Evolutionary conservation across 2,888 invertebrate genomes (phyloP), one percentile per base, ranked within the genome.

Genomic region (Zygaena filipendulae): DNA sequence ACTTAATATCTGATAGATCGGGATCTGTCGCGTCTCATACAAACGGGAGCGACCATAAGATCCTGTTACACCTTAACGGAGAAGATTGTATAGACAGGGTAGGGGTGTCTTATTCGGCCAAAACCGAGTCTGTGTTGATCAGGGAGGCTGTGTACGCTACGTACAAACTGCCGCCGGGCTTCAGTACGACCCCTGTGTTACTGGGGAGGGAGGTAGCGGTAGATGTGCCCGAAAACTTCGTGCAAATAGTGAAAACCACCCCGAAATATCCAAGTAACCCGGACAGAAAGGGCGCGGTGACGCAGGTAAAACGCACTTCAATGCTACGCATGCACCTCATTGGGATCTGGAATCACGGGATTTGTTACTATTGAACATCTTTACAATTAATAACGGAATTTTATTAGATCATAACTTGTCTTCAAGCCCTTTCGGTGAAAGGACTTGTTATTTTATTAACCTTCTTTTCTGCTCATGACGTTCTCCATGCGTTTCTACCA

Each of bases 171-270:
- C 77, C 79, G 3, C 67, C 75, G 3, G 74, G 75, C 27, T 75
- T 72, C 42, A 75, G 75, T 41, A 62, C 84, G 40, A 77, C 82
- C 11, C 79, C 79, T 35, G 77, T 77, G 32, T 57, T 79, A 29
- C 59, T 77, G 13, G 77, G 77, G 9, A 47, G 87, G 36, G 88
- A 88, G 60, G 80, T 87, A 82, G 91, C 95, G 3, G 92, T 95
- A 33, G 95, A 95, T 67, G 93, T 93, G 40, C 95, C 95, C 3
- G 92, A 92, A 39, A 87, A 88, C 52, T 95, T 94, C 74, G 87
- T 92, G 40, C 92, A 90, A 54, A 84, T 89, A 41, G 87, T 89
- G 61, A 94, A 93, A 81, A 83, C 84, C 2, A 83, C 87, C 22
- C 86, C 87, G 21, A 86, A 86, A 49, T 87, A 86, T 56, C 87